Conservation (phyloP, 2,888 invertebrate species). For the Caenorhabditis plicata region DNA sequence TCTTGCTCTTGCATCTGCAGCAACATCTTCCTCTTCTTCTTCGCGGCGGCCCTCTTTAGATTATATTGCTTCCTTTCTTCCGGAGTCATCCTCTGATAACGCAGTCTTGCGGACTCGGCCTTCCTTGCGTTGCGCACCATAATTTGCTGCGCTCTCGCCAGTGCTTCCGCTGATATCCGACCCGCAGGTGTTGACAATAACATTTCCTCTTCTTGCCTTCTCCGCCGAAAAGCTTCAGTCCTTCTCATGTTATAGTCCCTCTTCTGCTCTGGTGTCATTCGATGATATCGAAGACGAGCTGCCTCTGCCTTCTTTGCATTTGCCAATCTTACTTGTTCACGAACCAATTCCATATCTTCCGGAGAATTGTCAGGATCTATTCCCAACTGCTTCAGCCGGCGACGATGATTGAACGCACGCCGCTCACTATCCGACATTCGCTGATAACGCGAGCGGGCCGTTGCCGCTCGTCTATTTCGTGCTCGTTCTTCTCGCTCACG, state of each 20-base stretch:
- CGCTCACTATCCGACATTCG: slow-evolving; percentile 47
- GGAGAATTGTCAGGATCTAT: slow-evolving; percentile 23
- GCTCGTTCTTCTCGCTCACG: slow-evolving; percentile 8
- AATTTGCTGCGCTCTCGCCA: slow-evolving; percentile 45
- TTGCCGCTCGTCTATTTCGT: slow-evolving; percentile 50
- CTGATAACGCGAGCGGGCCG: slow-evolving; percentile 59
- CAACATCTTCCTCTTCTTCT: slow-evolving; percentile 2
- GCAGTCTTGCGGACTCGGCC: slow-evolving; percentile 39
- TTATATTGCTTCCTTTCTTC: slow-evolving; percentile 38
- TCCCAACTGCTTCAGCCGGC: slow-evolving; percentile 37
- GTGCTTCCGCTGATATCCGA: slow-evolving; percentile 35
- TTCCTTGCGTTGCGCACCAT: slow-evolving; percentile 47
- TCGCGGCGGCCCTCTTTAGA: slow-evolving; percentile 15
- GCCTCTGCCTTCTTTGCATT: slow-evolving; percentile 55
- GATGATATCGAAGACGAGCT: slow-evolving; percentile 46
- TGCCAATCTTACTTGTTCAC: slow-evolving; percentile 47
- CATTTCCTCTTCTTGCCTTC: slow-evolving; percentile 53
- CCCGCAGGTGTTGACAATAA: slow-evolving; percentile 61
- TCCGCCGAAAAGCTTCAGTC: slow-evolving; percentile 60
- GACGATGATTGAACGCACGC: slow-evolving; percentile 36
- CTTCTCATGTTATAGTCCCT: slow-evolving; percentile 56
- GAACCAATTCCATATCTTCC: slow-evolving; percentile 45
- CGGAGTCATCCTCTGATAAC: slow-evolving; percentile 45
- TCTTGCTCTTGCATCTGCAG: neutral
- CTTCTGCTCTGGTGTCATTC: slow-evolving; percentile 56